Evolutionary conservation across 2,888 invertebrate genomes (phyloP).

Genomic region (Morinoia aosen): DNA sequence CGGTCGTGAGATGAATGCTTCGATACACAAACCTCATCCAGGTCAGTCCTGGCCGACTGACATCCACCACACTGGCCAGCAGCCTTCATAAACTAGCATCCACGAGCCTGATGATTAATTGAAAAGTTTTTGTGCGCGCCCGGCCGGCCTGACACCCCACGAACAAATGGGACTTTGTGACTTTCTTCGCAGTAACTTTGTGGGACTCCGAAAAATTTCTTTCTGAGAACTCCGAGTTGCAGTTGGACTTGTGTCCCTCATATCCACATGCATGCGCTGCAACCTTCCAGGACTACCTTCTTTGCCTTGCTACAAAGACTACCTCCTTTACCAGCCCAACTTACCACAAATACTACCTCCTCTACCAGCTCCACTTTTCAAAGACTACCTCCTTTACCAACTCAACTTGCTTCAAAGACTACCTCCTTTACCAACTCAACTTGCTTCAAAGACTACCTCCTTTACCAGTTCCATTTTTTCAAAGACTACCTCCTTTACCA

Average conservation of each 20-base stretch:
- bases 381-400: no score
- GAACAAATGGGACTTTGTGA: background rate
- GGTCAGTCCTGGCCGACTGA: background rate
- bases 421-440: no score
- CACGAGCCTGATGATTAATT: background rate
- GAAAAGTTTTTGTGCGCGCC: background rate
- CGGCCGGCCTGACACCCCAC: background rate
- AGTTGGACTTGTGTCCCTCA: background rate
- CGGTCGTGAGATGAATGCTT: background rate
- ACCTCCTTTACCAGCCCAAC: background rate
- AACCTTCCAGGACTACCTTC: background rate
- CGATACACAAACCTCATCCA: background rate
- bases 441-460: no score
- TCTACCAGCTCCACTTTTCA: background rate
- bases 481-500: no score
- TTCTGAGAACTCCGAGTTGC: background rate
- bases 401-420: no score
- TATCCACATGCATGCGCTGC: background rate
- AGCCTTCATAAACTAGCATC: background rate
- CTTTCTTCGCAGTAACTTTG: background rate
- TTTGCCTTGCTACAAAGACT: background rate
- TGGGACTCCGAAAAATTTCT: background rate
- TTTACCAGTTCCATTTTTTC: no score
- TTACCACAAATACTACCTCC: background rate
- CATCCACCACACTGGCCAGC: background rate